A percentile compares a stretch with the other conserved stretches of the same genome.
Conservation (phyloP, 2,797 vertebrate species). For the Loriculus beryllinus region DNA sequence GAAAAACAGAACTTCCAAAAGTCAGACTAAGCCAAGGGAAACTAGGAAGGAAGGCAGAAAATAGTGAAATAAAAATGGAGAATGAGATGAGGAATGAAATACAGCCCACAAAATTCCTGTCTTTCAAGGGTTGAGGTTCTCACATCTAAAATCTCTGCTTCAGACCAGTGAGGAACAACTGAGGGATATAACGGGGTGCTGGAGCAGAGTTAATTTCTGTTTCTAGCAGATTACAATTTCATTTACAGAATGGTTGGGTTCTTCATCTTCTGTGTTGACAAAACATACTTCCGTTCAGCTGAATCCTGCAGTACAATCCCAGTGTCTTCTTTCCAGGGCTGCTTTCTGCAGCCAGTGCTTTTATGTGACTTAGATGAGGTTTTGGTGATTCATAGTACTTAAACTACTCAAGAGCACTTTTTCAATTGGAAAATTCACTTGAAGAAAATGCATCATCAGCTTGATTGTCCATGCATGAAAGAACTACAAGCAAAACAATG, state of each 20-base stretch:
- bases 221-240: slow-evolving; percentile 35
- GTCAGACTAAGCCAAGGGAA: not conserved
- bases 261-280: slow-evolving; percentile 66
- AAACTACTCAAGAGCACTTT: slow-evolving; percentile 78
- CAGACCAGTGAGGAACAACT: not conserved
- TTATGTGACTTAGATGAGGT: slow-evolving; percentile 79
- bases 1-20: not conserved
- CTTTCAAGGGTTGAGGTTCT: not conserved
- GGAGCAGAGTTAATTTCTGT: slow-evolving; percentile 17
- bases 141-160: not conserved
- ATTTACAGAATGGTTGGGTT: slow-evolving; percentile 53
- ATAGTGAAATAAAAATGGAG: not conserved
- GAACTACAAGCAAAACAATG: slow-evolving; percentile 83
- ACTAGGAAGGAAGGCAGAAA: not conserved
- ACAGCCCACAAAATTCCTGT: not conserved
- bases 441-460: slow-evolving; percentile 82
- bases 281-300: slow-evolving; percentile 73
- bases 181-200: not conserved
- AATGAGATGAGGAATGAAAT: not conserved
- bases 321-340: slow-evolving; percentile 69
- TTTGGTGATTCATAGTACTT: slow-evolving; percentile 80
- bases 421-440: slow-evolving; percentile 81
- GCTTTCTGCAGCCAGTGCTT: slow-evolving; percentile 71
- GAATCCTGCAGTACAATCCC: slow-evolving; percentile 71
- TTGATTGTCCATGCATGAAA: slow-evolving; percentile 80